These are phyloP conservation scores for Prolemur simus DNA, from an alignment of 2,113 vertebrate species.

Conservation along the genomic window DNA sequence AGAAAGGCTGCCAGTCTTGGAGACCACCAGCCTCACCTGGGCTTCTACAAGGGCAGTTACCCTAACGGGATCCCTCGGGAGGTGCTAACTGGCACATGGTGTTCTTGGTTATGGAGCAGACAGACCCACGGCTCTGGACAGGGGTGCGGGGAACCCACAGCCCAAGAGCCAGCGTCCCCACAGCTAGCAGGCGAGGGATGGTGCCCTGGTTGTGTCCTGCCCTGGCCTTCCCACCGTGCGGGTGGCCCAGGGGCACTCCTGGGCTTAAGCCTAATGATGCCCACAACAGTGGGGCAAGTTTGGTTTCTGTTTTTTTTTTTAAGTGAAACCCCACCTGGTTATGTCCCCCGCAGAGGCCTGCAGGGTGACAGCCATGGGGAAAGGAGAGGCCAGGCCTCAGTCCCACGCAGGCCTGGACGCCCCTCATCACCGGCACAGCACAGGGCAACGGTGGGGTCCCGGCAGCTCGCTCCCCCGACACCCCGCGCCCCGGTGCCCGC, in stretches of 20 bases:
- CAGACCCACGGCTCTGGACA: too few relatives aligned
- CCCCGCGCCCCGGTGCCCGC: background rate
- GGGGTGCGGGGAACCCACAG: accelerated
- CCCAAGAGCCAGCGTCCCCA: too few relatives aligned
- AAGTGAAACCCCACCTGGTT: too few relatives aligned
- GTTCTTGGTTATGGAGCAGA: background rate
- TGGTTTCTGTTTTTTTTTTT: too few relatives aligned
- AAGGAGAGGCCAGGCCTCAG: background rate
- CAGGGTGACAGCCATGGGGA: background rate
- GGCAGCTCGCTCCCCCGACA: accelerated
- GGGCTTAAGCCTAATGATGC: background rate
- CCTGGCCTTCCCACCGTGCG: too few relatives aligned
- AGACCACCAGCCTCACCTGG: background rate
- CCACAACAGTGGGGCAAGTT: background rate
- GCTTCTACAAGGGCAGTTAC: background rate
- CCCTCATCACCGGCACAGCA: accelerated
- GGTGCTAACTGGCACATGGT: accelerated
- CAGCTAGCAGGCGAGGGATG: accelerated
- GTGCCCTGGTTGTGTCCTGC: accelerated
- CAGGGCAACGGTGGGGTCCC: background rate
- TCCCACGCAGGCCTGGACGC: accelerated
- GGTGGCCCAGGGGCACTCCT: accelerated
- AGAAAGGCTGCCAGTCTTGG: accelerated
- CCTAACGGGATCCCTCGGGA: too few relatives aligned
- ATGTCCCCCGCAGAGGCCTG: background rate